Conservation (phyloP, 2,888 invertebrate species). For the Euplexia lucipara region DNA sequence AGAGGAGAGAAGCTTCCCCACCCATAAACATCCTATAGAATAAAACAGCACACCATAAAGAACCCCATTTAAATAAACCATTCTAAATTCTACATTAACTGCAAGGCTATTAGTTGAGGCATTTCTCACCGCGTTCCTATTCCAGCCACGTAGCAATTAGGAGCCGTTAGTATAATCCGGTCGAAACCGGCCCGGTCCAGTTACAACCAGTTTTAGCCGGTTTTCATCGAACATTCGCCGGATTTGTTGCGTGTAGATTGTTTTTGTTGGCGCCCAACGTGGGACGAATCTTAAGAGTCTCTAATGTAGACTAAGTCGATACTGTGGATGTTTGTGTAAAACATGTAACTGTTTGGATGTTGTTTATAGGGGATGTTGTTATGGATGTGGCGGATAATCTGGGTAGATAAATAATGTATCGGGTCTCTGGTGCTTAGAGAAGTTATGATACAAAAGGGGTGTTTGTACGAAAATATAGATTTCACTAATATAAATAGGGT, state of each 20-base stretch:
- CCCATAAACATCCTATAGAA: slow-evolving; percentile 44
- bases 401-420: slow-evolving; percentile 50
- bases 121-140: slow-evolving; percentile 72
- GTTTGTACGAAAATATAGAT: background rate
- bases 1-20: background rate
- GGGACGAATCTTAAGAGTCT: slow-evolving; percentile 72
- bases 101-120: slow-evolving; percentile 66
- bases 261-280: slow-evolving; percentile 71
- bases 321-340: slow-evolving; percentile 61
- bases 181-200: slow-evolving; percentile 55
- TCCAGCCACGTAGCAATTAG: slow-evolving; percentile 86
- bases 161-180: slow-evolving; percentile 81
- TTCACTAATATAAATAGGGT: background rate
- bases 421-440: slow-evolving; percentile 13
- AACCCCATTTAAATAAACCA: slow-evolving; percentile 62
- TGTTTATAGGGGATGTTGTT: slow-evolving; percentile 56
- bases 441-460: slow-evolving; percentile 17
- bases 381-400: slow-evolving; percentile 49
- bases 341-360: slow-evolving; percentile 59
- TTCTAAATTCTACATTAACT: slow-evolving; percentile 67
- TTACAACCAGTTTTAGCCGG: slow-evolving; percentile 70
- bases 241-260: slow-evolving; percentile 87
- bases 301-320: slow-evolving; percentile 67
- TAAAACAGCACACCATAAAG: slow-evolving; percentile 51
- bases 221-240: slow-evolving; percentile 70